Conservation (phyloP, 2,888 invertebrate genomes). For the Epirrhoe tristata region DNA sequence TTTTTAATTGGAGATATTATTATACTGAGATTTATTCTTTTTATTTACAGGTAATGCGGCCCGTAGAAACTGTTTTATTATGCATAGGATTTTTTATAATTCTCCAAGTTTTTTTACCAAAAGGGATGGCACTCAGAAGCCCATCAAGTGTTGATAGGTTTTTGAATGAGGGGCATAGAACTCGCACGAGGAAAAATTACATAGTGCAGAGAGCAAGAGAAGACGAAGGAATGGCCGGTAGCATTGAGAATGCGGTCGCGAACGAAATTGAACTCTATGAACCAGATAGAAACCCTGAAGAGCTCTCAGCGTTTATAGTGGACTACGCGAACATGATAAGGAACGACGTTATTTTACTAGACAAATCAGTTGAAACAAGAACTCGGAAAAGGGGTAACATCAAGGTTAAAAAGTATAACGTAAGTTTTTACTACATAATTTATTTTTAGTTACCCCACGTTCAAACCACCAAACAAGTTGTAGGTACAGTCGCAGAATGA, state of each 20-base stretch:
- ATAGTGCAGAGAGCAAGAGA: constrained; percentile 60
- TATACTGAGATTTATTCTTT: not conserved
- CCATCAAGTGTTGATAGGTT: constrained; percentile 60
- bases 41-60: constrained; percentile 61
- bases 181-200: constrained; percentile 69
- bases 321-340: constrained; percentile 78
- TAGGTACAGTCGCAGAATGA: too few relatives aligned
- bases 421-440: constrained; percentile 19
- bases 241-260: constrained; percentile 52
- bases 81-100: constrained; percentile 60
- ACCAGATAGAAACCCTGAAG: constrained; percentile 59
- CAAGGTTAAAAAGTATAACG: constrained; percentile 60
- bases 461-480: too few relatives aligned
- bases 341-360: constrained; percentile 73
- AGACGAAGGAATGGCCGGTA: constrained; percentile 54
- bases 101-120: constrained; percentile 62
- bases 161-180: constrained; percentile 65
- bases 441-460: too few relatives aligned
- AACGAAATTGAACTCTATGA: constrained; percentile 57
- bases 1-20: too few relatives aligned
- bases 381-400: constrained; percentile 74
- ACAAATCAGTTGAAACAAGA: constrained; percentile 76
- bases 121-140: constrained; percentile 57
- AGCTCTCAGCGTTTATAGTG: constrained; percentile 68
- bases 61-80: constrained; percentile 53